Conservation (phyloP, 2,888 invertebrate genomes). For the Dorcus hopei region DNA sequence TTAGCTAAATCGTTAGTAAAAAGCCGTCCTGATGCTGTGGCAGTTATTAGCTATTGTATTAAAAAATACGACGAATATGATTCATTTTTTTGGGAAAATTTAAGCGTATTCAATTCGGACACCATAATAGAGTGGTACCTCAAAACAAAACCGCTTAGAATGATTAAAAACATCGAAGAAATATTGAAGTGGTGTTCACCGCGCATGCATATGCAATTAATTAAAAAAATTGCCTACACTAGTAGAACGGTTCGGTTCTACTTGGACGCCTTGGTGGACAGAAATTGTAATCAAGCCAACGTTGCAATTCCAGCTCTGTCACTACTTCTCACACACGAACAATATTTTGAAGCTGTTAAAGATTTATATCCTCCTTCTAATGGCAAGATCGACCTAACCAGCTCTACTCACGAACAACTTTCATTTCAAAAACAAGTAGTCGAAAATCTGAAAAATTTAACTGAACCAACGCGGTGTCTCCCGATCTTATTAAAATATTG, state of each 20-base stretch:
- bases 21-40: too few species aligned
- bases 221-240: too few species aligned
- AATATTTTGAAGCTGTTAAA: too few species aligned
- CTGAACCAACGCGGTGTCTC: background rate
- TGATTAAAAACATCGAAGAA: too few species aligned
- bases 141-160: too few species aligned
- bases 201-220: too few species aligned
- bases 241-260: background rate
- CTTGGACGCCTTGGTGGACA: background rate
- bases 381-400: background rate
- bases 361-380: too few species aligned
- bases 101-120: background rate
- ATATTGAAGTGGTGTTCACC: too few species aligned
- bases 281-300: background rate
- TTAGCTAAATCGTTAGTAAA: background rate
- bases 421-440: background rate
- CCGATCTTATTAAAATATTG: constrained; percentile 12
- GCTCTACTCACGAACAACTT: background rate
- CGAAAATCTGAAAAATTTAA: background rate
- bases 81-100: background rate
- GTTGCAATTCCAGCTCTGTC: background rate
- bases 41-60: background rate
- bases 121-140: background rate
- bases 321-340: background rate
- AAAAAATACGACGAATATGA: background rate